Conservation (phyloP, 2,113 vertebrate genomes). For the Drymodes brunneopygia region DNA sequence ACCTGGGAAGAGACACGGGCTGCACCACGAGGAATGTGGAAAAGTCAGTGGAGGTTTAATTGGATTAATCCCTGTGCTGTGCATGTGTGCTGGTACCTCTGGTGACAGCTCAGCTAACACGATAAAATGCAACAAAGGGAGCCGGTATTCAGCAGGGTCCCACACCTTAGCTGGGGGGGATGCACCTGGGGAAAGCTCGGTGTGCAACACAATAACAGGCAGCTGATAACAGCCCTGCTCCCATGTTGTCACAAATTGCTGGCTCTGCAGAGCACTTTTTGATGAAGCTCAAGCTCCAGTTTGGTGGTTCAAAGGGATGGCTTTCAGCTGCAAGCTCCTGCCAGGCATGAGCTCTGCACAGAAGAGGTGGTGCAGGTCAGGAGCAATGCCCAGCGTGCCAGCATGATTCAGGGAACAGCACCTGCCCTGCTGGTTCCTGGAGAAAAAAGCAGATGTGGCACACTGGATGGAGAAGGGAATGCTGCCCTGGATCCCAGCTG, state of each 20-base stretch:
- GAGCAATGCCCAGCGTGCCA: rapidly evolving
- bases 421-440: rapidly evolving
- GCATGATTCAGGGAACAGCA: neutral
- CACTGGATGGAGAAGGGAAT: neutral
- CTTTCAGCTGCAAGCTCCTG: slow-evolving; percentile 37
- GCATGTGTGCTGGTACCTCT: slow-evolving; percentile 41
- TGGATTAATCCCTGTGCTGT: slow-evolving; percentile 71
- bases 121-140: slow-evolving; percentile 64
- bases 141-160: slow-evolving; percentile 57
- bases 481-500: neutral
- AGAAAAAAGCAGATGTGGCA: neutral
- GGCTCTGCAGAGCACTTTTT: neutral
- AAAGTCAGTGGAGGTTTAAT: slow-evolving; percentile 75
- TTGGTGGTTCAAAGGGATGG: slow-evolving; percentile 33
- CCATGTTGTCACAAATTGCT: slow-evolving; percentile 46
- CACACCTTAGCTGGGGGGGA: slow-evolving; percentile 74
- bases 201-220: slow-evolving; percentile 50
- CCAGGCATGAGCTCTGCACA: neutral
- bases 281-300: slow-evolving; percentile 29
- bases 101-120: slow-evolving; percentile 69
- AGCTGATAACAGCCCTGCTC: slow-evolving; percentile 52
- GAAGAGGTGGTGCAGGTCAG: neutral
- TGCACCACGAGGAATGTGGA: slow-evolving; percentile 68
- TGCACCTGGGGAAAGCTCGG: slow-evolving; percentile 75
- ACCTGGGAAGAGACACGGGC: neutral